A percentile compares a stretch with the other conserved stretches of the same genome.
These are phyloP conservation scores for Paralichthys olivaceus DNA, from an alignment of 2,113 vertebrate species.

Conservation along the genomic window DNA sequence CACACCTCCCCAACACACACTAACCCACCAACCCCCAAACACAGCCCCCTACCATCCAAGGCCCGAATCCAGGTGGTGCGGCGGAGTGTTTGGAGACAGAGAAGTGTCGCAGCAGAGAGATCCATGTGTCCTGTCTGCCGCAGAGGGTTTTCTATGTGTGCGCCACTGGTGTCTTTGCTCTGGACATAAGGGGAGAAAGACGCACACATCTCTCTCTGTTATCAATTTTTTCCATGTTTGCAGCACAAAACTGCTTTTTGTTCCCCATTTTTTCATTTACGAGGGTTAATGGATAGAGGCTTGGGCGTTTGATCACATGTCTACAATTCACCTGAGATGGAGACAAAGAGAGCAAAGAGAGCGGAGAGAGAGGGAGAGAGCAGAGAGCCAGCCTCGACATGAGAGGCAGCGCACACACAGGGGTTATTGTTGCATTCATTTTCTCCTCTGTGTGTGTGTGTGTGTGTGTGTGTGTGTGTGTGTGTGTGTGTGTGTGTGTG, in stretches of 20 bases:
- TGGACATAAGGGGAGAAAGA: conserved; percentile 77
- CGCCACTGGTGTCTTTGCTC: conserved; percentile 69
- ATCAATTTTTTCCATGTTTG: conserved; percentile 83
- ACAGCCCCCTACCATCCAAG: conserved; percentile 43
- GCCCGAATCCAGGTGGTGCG: conserved; percentile 56
- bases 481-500: conserved; percentile 29
- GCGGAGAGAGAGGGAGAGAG: conserved; percentile 71
- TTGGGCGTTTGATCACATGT: conserved; percentile 88
- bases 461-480: conserved; percentile 27
- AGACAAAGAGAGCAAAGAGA: conserved; percentile 87
- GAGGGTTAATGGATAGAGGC: conserved; percentile 84
- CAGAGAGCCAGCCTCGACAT: conserved; percentile 73
- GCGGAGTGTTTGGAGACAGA: background rate
- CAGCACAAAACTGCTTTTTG: conserved; percentile 87
- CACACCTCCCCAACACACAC: conserved; percentile 4
- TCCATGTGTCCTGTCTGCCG: conserved; percentile 68
- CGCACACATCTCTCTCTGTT: conserved; percentile 84
- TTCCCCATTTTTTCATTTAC: conserved; percentile 87
- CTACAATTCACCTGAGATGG: conserved; percentile 87
- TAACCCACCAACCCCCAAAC: conserved; percentile 17
- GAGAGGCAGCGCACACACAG: conserved; percentile 78
- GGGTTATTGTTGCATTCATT: conserved; percentile 81
- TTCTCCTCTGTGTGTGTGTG: conserved; percentile 22
- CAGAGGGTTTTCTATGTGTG: conserved; percentile 70
- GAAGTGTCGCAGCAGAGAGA: conserved; percentile 44